Evolutionary conservation across 2,797 vertebrate species (phyloP), one percentile per base, ranked within the genome.

Genomic region (Chrysocyon brachyurus): DNA sequence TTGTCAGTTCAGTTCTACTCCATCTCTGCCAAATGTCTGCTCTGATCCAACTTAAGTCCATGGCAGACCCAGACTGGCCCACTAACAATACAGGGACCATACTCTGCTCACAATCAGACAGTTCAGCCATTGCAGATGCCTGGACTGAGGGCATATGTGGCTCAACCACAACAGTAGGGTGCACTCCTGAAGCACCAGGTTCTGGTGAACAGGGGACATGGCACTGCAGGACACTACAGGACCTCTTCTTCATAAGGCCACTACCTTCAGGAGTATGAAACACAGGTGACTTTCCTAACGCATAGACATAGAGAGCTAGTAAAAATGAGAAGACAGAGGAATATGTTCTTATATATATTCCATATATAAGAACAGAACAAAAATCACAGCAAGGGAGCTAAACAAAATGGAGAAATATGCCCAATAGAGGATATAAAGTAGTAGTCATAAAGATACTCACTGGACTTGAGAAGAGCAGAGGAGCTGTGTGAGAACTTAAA

Each of bases 181-280:
- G 22, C 70, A 49, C 14, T 0, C 0, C 24, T 7, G 7, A 49
- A 28, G 7, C 4, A 0, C 24, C 24, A 49, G 72, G 24, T 16
- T 75, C 72, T 75, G 40, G 24, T 49, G 24, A 49, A 75, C 36
- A 33, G 36, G 68, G 72, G 72, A 73, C 1, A 6, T 4, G 46
- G 40, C 14, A 49, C 3, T 16, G 5, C 12, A 75, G 6, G 72
- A 4, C 12, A 28, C 64, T 68, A 15, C 40, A 28, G 72, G 40
- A 26, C 24, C 6, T 75, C 14, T 75, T 16, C 40, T 49, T 40
- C 24, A 49, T 16, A 28, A 75, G 40, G 72, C 72, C 40, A 28
- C 40, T 28, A 46, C 40, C 36, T 75, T 75, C 7, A 16, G 49
- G 24, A 49, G 40, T 40, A 75, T 40, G 72, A 49, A 40, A 49